Evolutionary conservation across 2,888 invertebrate genomes (phyloP).

Genomic region (Chaitophorus viminalis): DNA sequence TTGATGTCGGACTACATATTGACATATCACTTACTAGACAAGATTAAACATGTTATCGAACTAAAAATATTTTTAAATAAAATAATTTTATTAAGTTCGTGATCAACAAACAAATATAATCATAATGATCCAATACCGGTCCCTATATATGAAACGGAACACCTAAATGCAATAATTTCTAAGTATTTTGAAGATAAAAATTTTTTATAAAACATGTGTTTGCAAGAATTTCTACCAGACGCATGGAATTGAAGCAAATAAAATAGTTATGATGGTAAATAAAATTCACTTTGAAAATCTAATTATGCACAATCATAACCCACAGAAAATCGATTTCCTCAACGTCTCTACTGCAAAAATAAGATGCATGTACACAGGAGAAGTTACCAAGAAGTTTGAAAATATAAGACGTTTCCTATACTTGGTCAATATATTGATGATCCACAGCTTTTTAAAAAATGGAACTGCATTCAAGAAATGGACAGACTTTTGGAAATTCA

Average conservation of each 20-base stretch:
- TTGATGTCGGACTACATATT: no score
- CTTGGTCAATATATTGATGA: slow-evolving; percentile 91
- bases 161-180: neutral
- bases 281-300: slow-evolving; percentile 94
- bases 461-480: neutral
- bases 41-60: no score
- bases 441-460: slow-evolving; percentile 80
- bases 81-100: neutral
- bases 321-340: slow-evolving; percentile 91
- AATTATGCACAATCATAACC: slow-evolving; percentile 85
- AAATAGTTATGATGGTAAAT: slow-evolving; percentile 70
- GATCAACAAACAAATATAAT: no score
- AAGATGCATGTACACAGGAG: slow-evolving; percentile 94
- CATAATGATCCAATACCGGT: no score
- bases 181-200: neutral
- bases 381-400: slow-evolving; percentile 91
- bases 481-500: neutral
- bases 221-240: neutral
- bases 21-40: no score
- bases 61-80: no score
- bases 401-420: slow-evolving; percentile 89
- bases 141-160: neutral
- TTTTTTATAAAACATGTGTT: neutral
- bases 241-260: neutral
- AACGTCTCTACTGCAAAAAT: slow-evolving; percentile 89